Base-by-base conservation (phyloP, 1,140 invertebrate species). In the Habropoda laboriosa region DNA sequence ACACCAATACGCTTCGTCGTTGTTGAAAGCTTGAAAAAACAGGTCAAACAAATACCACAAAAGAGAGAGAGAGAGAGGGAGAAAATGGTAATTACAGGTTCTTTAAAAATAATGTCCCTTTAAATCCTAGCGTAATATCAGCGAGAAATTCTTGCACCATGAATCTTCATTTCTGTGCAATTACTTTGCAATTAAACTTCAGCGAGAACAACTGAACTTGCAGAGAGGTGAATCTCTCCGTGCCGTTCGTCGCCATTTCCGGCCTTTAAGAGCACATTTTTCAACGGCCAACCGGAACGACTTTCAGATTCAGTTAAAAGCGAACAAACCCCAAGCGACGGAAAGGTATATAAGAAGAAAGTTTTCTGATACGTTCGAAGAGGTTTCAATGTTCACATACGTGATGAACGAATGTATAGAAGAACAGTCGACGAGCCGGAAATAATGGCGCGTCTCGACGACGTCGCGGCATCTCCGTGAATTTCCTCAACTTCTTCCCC, bases 131-230 rank as follows among this genome's bases (percentile, higher is more conserved):
- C 18, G 68, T 42, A 1, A 71, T 35, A 45, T 72, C 53, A 24
- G 21, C 38, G 38, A 35, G 57, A 27, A 47, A 27, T 3, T 47
- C 42, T 16, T 27, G 30, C 2, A 13, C 16, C 30, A n/a, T 73
- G n/a, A 60, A 73, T 73, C 55, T 49, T 73, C 70, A 73, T 73
- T 38, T 38, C 70, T 12, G 55, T 3, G 40, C 55, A 73, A 73
- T 73, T 73, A 73, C 55, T 60, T 45, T 49, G 70, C 55, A 73
- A 73, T 73, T 60, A 73, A 73, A 45, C 57, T 47, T 35, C 18
- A 2, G 30, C 18, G 27, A 38, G 30, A 21, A 49, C n/a, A 73
- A 60, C 70, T 12, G 30, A 60, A 58, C 40, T n/a, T 18, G 66
- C 49, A 24, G 24, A 30, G 0, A 13, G 30, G 24, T 0, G 24